Evolutionary conservation across 2,113 vertebrate species (phyloP).

Genomic region (Phalacrocorax carbo): DNA sequence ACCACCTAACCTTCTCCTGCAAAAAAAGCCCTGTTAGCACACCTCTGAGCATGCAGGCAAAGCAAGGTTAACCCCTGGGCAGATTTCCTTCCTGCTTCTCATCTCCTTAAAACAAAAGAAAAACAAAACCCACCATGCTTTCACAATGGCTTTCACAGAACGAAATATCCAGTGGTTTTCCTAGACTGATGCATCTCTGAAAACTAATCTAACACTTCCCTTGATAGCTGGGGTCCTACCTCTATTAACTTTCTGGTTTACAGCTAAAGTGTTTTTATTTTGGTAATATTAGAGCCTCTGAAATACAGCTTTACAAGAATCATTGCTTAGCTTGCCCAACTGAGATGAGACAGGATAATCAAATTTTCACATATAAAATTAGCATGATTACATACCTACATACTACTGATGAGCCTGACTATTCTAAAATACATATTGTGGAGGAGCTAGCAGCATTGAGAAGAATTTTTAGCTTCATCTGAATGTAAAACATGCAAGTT

Average conservation of each 20-base stretch:
- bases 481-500: background rate
- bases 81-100: background rate
- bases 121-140: background rate
- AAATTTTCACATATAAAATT: background rate
- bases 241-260: background rate
- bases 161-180: fast-evolving
- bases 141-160: background rate
- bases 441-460: background rate
- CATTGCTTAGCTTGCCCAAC: background rate
- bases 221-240: background rate
- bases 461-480: background rate
- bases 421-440: background rate
- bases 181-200: background rate
- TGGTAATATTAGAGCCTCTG: background rate
- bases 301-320: background rate
- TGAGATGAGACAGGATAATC: background rate
- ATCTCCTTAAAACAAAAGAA: background rate
- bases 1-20: background rate
- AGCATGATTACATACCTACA: background rate
- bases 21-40: background rate
- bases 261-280: background rate
- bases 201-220: background rate
- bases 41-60: background rate
- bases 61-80: background rate
- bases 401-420: background rate